These are phyloP conservation scores for Odontesthes bonariensis DNA, from an alignment of 2,113 vertebrate genomes.

Conservation along the genomic window DNA sequence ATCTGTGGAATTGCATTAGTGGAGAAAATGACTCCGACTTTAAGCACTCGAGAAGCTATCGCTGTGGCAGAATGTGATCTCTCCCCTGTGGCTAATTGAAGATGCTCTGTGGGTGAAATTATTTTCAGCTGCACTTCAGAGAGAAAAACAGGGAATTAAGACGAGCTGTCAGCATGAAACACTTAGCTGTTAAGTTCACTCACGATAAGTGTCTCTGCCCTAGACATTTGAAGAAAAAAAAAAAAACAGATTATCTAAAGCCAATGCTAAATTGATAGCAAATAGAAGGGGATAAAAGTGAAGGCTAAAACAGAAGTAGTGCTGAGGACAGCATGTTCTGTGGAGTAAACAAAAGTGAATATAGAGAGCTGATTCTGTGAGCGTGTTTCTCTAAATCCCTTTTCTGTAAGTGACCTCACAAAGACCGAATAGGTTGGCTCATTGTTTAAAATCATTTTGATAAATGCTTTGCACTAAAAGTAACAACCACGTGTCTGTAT, in stretches of 20 bases:
- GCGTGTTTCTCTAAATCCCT: neutral
- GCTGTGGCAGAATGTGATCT: slow-evolving; percentile 78
- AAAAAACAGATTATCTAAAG: slow-evolving; percentile 63
- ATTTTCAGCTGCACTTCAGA: slow-evolving; percentile 79
- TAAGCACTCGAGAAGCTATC: slow-evolving; percentile 78
- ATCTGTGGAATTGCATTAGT: slow-evolving; percentile 79
- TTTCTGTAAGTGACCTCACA: neutral
- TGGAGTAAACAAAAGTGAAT: neutral
- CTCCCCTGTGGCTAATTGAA: slow-evolving; percentile 83
- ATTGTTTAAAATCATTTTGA: neutral
- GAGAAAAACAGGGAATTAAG: slow-evolving; percentile 75
- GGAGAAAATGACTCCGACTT: slow-evolving; percentile 76
- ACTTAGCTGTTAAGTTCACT: slow-evolving; percentile 74
- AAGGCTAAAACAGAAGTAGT: slow-evolving; percentile 39
- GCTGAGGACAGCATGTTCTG: neutral
- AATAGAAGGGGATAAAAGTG: slow-evolving; percentile 50
- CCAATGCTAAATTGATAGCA: slow-evolving; percentile 58
- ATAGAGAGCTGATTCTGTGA: neutral
- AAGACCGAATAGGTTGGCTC: neutral
- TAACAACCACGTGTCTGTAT: too few relatives aligned
- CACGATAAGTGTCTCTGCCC: slow-evolving; percentile 70
- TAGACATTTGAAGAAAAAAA: slow-evolving; percentile 64
- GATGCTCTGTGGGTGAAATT: slow-evolving; percentile 80
- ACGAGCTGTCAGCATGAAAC: slow-evolving; percentile 75
- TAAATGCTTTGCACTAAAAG: neutral